Evolutionary conservation across 1,140 invertebrate species (phyloP), one percentile per base, ranked within the genome.

Genomic region (Microplitis mediator): DNA sequence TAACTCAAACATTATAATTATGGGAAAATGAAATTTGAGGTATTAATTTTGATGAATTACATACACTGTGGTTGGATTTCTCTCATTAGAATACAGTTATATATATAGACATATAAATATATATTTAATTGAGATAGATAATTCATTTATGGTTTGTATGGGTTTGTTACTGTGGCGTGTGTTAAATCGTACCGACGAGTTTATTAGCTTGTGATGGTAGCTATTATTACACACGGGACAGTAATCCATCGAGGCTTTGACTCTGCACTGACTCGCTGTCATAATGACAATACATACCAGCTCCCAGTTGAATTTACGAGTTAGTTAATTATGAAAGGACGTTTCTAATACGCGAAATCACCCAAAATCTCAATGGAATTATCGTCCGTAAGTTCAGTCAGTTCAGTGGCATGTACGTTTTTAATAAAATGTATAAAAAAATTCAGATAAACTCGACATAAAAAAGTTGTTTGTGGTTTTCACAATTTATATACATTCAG

Each of bases 321-420:
- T 80, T 80, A 82, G 84, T 86, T 86, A 86, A 85, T 86, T 86
- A 84, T 81, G 74, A 74, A 76, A 75, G 77, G 75, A 79, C 78
- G 76, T 84, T 84, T 78, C 79, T 81, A 80, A 82, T 82, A 80
- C 79, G 14, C 51, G 63, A 4, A 78, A 78, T 72, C 72, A 75
- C 73, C 61, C 66, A 35, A 75, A 78, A 76, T 75, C 79, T 76
- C 76, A 69, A 62, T 74, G 78, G 75, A 80, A 81, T 78, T 77
- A 69, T 66, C 77, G 78, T 56, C 1, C n/a, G 16, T 51, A 51
- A n/a, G 3, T 58, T 70, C 51, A 4, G 16, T 51, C 35, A n/a
- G 3, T 58, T 70, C 51, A 4, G 23, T 23, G 62, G 54, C 31
- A 31, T 16, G 60, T 0, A 51, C 4, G 14, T 31, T 60, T n/a